Base-by-base conservation (phyloP, 2,797 vertebrate genomes). In the Manis pentadactyla region DNA sequence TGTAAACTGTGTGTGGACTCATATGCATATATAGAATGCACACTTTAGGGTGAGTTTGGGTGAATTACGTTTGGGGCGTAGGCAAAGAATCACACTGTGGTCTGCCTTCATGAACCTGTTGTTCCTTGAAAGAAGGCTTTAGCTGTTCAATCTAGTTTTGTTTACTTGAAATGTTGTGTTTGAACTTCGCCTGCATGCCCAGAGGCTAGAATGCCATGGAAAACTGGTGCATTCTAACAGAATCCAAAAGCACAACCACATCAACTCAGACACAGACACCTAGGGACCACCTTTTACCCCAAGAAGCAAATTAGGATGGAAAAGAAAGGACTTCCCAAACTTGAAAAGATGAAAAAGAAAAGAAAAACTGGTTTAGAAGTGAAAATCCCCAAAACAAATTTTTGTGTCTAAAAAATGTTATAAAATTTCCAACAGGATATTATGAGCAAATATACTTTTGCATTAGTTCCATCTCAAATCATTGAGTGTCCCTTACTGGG, bases 111-210 rank as follows among this genome's bases (percentile, higher is more conserved):
- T n/a, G 81, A 81, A 90, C 92, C 71, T 85, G 39, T 82, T 81
- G 87, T 97, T 93, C 57, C 63, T 79, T 63, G 71, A 93, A 69
- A 87, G 78, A 85, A 83, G 51, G 68, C 61, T 71, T 82, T 81
- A 82, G 87, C 46, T 87, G 21, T 87, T 97, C 57, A 29, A 7
- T 93, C 89, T 93, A 92, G 75, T 78, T 95, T 89, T 94, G 55
- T 95, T 96, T 96, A 94, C 68, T 95, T 96, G 34, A 78, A 81
- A 89, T 92, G 66, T 53, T 95, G 63, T 81, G 11, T 93, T 94
- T 90, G 77, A 95, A 96, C 39, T 92, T 63, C 85, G 75, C 49
- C 71, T 94, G 31, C 11, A 51, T 66, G 66, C 79, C 84, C 82
- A n/a, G 37, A 84, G 64, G 93, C 81, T 84, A 21, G 63, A 91